Evolutionary conservation across 1,140 invertebrate genomes (phyloP), one percentile per base, ranked within the genome.

Genomic region (Trachymyrmex cornetzi): DNA sequence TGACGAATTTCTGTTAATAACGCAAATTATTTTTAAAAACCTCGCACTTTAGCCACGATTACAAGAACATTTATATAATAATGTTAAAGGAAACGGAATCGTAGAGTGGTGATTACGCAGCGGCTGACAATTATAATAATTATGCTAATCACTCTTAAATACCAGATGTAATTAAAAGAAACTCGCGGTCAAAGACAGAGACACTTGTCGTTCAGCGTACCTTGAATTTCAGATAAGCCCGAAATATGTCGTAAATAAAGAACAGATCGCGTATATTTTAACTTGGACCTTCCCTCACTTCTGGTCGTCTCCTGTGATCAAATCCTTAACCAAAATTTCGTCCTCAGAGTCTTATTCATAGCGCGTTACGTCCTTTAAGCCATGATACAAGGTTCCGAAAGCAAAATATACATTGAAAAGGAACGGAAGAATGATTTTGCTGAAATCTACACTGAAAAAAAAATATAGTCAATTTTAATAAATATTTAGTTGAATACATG

Each of bases 131-230:
- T 27, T 34, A 19, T n/a, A 48, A 82, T 74, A 75, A 84, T 84
- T 84, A 75, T 16, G 80, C 38, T 84, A 63, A 75, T 59, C 50
- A 69, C 69, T 75, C 38, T 69, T 75, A 84, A 84, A 75, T 50
- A 63, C 38, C 55, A 61, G 24, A 7, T 61, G 16, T 84, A 84
- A 84, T 75, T 84, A 84, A 84, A 84, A 61, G 69, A 14, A 2
- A 38, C n/a, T 69, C 48, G 53, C 55, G 30, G 67, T 48, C 38
- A 74, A 84, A 74, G 55, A 57, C 38, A 27, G 22, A 24, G 24
- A 16, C 38, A 48, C 11, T 61, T 5, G 5, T 48, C 53, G 22
- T 72, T 75, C 38, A 38, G 4, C 19, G 53, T 11, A 38, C 55
- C 69, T 61, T 84, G 80, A 84, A 84, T 84, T 84, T 63, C 69